Base-by-base conservation (phyloP, 2,797 vertebrate species). In the Trachurus trachurus region DNA sequence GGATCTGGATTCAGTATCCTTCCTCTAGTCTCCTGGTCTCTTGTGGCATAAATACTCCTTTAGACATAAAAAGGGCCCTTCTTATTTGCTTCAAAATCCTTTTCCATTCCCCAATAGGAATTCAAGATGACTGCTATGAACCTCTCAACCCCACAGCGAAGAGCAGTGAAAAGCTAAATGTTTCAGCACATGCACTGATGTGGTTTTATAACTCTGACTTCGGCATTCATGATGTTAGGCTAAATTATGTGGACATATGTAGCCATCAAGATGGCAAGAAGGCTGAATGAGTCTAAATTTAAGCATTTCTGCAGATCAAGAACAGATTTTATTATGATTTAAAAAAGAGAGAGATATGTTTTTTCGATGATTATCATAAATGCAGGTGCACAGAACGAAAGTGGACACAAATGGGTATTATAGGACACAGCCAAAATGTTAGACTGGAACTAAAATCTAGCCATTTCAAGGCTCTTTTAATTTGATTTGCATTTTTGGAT, bases 101-200 rank as follows among this genome's bases (percentile, higher is more conserved):
- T 89, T 90, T 85, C 69, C 74, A 58, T 74, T 74, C 71, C 62
- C 52, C 54, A 56, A 68, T 22, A 81, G 62, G 80, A 82, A 86
- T 81, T 86, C 72, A 71, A 87, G 83, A 88, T 77, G 81, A 75
- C 59, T 53, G 59, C 68, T 56, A 44, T 81, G 86, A 90, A 86
- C 84, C 62, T 50, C 66, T 75, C 77, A 81, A 88, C 76, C 83
- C 50, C 57, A n/a, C 7, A 52, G 66, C 1, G 37, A 79, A 84
- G 60, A 87, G 73, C 66, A 53, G 80, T 37, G 68, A 66, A 70
- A 74, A 75, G 59, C 56, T 81, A 69, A 92, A 89, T 81, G 78
- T 74, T 92, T 89, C 69, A 72, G 74, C 87, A 85, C 83, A 90
- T 83, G 86, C 56, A 15, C 63, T 6, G 19, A 66, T 74, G 61